Base-by-base conservation (phyloP, 2,113 vertebrate species). In the Odobenus rosmarus region DNA sequence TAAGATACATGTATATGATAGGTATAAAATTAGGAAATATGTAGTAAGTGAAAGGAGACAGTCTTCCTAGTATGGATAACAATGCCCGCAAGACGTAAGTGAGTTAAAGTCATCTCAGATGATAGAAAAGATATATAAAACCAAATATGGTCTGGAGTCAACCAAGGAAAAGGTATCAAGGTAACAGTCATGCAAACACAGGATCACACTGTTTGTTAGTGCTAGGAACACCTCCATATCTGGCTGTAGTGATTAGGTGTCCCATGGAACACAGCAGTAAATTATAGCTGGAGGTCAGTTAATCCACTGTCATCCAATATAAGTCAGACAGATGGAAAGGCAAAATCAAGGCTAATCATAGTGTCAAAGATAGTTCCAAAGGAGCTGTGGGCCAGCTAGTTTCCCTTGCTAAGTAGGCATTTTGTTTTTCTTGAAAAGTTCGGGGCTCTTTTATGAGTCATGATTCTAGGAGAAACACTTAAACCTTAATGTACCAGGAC, bases 261-360 rank as follows among this genome's bases (percentile, higher is more conserved):
- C 26, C 64, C 53, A 67, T 4, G 36, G 46, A 93, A 86, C n/a
- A 49, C 2, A 87, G 49, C 26, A 80, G 55, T 62, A 92, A 95
- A 91, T n/a, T 85, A 74, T 8, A 88, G 57, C 9, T 72, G 72
- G 77, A 95, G 64, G 53, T 79, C 89, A 84, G 61, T 96, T 96
- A 82, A 79, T 33, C 31, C 42, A 90, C 39, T 92, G 39, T 90
- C 59, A 91, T 36, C 55, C 18, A 81, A 67, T 19, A n/a, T 81
- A 67, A 94, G 13, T 80, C 83, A 95, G 74, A 90, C 21, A 69
- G 36, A 90, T 33, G 31, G 42, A 14, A 83, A 86, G 21, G 18
- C 9, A 93, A 95, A 92, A 76, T 89, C 84, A 94, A 88, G 62
- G 62, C 19, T 94, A 79, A 95, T 69, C n/a, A 80, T 36, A 79